phyloP scores from a whole-genome alignment of 2,113 vertebrate genomes.

The Lagenorhynchus albirostris region DNA sequence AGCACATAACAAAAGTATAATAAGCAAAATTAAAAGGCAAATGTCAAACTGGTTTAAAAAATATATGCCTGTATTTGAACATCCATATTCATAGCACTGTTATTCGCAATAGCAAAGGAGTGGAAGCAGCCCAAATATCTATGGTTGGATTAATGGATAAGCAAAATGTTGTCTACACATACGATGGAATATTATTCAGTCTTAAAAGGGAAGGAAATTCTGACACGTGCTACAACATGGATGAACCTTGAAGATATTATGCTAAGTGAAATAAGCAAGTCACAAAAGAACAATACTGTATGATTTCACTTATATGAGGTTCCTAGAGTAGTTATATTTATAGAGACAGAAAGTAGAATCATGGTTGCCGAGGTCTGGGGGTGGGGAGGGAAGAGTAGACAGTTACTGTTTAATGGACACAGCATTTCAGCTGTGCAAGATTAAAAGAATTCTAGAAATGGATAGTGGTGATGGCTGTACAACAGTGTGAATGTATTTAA shows the following conservation, averaged over 20 bases:
- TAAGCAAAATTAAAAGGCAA: conserved; percentile 10
- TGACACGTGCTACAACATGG: neutral
- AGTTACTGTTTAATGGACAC: neutral
- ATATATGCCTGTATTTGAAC: neutral
- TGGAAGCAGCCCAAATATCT: neutral
- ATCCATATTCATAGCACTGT: neutral
- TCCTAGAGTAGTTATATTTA: neutral
- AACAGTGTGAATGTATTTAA: neutral
- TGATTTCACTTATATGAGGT: neutral
- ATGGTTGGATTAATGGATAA: neutral
- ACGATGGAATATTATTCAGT: neutral
- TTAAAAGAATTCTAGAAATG: neutral
- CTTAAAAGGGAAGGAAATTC: neutral
- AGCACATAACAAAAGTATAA: neutral
- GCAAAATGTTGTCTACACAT: neutral
- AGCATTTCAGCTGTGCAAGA: neutral
- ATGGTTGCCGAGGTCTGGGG: neutral
- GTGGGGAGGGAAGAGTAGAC: neutral
- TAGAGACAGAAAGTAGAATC: neutral
- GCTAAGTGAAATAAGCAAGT: neutral
- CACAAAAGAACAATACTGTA: neutral
- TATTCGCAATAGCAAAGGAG: neutral
- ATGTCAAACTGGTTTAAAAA: neutral
- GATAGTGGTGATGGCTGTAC: neutral
- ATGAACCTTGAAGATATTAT: neutral